Evolutionary conservation across 2,113 vertebrate species (phyloP), one percentile per base, ranked within the genome.

Genomic region (Etheostoma spectabile): DNA sequence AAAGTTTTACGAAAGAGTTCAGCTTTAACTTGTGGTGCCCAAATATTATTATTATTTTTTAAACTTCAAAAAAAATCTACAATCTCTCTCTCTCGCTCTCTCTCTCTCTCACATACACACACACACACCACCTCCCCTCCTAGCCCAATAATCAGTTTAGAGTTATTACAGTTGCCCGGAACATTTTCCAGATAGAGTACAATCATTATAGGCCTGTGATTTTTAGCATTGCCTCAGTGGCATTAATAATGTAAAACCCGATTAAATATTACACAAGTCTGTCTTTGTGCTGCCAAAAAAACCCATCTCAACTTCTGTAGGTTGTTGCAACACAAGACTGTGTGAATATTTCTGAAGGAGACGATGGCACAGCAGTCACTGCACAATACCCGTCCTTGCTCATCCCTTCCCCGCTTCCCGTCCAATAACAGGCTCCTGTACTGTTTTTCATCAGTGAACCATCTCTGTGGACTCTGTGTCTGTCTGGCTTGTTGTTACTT

Each of bases 251-350:
- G 27, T 63, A 91, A 51, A 78, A 49, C 13, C 42, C 22, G 0
- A 74, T 86, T 30, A 90, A 91, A 90, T 89, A 88, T 89, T 84
- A 63, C 80, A 77, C 62, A 63, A 63, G 77, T 74, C 52, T 80
- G 70, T 38, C 70, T 85, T 71, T 70, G 15, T 60, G 57, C 69
- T 86, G 77, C 67, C 74, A 62, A 71, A 86, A 61, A 61, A 33
- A 30, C 2, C 3, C 21, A 18, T 38, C 62, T 74, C 30, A 62
- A 14, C 69, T 78, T 84, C 56, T 74, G 51, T 42, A 79, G 55
- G 64, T 74, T 69, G 64, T 79, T 64, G 62, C 67, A 80, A 13
- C 49, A 13, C 49, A n/a, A 75, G 70, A 59, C 59, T 46, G 22
- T 46, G 22, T 70, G 64, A 63, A 46, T 5, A 3, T 82, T 83